These are phyloP conservation scores for Nemurella pictetii DNA, from an alignment of 2,888 invertebrate genomes.

Conservation along the genomic window DNA sequence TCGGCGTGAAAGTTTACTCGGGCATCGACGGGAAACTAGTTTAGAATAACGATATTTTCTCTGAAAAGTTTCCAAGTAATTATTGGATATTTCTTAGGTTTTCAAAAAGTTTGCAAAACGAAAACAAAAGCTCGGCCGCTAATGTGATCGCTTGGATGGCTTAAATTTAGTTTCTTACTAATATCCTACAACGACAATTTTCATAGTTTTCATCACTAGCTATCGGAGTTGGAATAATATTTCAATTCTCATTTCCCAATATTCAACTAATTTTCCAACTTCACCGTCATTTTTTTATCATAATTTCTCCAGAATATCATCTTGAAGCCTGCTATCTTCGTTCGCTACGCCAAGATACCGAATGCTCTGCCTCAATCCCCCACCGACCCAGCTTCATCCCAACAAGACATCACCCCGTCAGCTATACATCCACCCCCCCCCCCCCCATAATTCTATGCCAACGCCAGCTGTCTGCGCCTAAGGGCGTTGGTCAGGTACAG, in stretches of 20 bases:
- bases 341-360: too few species aligned
- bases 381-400: too few species aligned
- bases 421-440: too few species aligned
- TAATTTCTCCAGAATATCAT: not conserved
- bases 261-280: not conserved
- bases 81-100: not conserved
- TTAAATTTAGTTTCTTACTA: not conserved
- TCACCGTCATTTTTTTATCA: not conserved
- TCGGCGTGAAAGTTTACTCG: not conserved
- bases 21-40: not conserved
- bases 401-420: too few species aligned
- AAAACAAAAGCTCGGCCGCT: not conserved
- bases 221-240: not conserved
- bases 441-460: too few species aligned
- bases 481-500: too few species aligned
- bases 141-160: not conserved
- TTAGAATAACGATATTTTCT: not conserved
- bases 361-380: too few species aligned
- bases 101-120: not conserved
- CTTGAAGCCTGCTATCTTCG: too few species aligned
- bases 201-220: not conserved
- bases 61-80: not conserved
- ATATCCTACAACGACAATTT: not conserved
- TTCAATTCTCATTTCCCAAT: not conserved
- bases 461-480: too few species aligned